phyloP scores from a whole-genome alignment of 2,888 invertebrate species.

The Stenotaenia linearis region DNA sequence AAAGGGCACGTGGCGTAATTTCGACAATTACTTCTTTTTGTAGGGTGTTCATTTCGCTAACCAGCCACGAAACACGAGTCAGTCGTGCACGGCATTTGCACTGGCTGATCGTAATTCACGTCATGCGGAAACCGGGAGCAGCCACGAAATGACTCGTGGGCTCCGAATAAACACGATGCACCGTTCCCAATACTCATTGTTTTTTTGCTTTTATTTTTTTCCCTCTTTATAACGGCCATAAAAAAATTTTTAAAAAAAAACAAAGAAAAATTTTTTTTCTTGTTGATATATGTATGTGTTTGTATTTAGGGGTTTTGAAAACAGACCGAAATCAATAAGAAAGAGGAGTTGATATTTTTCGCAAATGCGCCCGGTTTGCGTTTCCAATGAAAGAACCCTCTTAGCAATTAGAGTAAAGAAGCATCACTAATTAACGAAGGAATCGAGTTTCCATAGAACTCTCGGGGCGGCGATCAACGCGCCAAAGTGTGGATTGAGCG shows the following conservation, averaged over 20 bases:
- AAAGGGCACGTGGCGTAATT: background rate
- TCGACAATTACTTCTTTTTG: conserved; percentile 3
- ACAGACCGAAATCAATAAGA: background rate
- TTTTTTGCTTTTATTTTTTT: background rate
- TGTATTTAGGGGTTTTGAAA: background rate
- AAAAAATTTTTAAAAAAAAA: background rate
- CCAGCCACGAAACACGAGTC: conserved; percentile 19
- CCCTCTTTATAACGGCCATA: background rate
- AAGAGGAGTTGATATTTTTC: background rate
- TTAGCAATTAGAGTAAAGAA: conserved; percentile 12
- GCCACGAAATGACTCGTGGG: background rate
- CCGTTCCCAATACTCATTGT: background rate
- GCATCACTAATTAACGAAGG: conserved; percentile 10
- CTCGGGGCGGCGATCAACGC: conserved; percentile 15
- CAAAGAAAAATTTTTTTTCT: background rate
- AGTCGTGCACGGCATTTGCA: background rate
- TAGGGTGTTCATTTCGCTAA: conserved; percentile 6
- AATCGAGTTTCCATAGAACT: conserved; percentile 11
- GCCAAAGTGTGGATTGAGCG: conserved; percentile 10
- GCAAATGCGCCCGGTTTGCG: background rate
- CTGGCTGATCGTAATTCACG: background rate
- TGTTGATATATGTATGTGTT: background rate
- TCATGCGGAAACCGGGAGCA: background rate
- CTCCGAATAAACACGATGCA: background rate
- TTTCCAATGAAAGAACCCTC: conserved; percentile 11